Conservation (phyloP, 2,797 vertebrate species). For the Epinephelus awoara region DNA sequence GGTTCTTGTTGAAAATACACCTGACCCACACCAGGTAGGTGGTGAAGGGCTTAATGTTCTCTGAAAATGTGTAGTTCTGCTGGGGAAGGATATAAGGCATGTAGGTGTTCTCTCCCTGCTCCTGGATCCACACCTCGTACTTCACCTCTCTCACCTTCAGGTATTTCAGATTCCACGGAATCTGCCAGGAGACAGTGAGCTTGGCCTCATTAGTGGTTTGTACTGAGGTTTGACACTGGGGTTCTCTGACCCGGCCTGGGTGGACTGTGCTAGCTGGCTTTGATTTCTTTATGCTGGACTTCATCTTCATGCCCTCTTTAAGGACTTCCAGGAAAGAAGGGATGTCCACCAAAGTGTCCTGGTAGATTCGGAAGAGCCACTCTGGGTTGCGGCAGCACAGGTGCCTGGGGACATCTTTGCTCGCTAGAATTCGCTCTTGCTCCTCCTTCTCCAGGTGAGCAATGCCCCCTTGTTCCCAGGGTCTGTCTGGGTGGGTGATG, state of each 20-base stretch:
- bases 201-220: slow-evolving; percentile 92
- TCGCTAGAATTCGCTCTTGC: slow-evolving; percentile 91
- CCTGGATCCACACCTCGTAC: slow-evolving; percentile 99
- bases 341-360: slow-evolving; percentile 95
- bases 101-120: slow-evolving; percentile 98
- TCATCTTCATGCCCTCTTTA: slow-evolving; percentile 88
- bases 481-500: slow-evolving; percentile 89
- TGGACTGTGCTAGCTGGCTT: slow-evolving; percentile 90
- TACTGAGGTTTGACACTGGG: slow-evolving; percentile 93
- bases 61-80: slow-evolving; percentile 98
- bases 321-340: slow-evolving; percentile 90
- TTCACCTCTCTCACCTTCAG: slow-evolving; percentile 96
- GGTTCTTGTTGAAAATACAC: slow-evolving; percentile 97
- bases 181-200: slow-evolving; percentile 96
- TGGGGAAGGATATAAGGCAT: slow-evolving; percentile 97
- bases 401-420: slow-evolving; percentile 93
- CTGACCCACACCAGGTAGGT: slow-evolving; percentile 99
- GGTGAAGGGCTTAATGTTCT: slow-evolving; percentile 98
- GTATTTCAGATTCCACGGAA: slow-evolving; percentile 98
- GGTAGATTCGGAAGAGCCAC: slow-evolving; percentile 98
- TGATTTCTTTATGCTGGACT: slow-evolving; percentile 85
- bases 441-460: slow-evolving; percentile 91
- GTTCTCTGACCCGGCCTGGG: slow-evolving; percentile 93
- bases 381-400: slow-evolving; percentile 97
- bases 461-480: slow-evolving; percentile 98